Evolutionary conservation across 2,888 invertebrate genomes (phyloP), one percentile per base, ranked within the genome.

Genomic region (Pachydiplax longipennis): DNA sequence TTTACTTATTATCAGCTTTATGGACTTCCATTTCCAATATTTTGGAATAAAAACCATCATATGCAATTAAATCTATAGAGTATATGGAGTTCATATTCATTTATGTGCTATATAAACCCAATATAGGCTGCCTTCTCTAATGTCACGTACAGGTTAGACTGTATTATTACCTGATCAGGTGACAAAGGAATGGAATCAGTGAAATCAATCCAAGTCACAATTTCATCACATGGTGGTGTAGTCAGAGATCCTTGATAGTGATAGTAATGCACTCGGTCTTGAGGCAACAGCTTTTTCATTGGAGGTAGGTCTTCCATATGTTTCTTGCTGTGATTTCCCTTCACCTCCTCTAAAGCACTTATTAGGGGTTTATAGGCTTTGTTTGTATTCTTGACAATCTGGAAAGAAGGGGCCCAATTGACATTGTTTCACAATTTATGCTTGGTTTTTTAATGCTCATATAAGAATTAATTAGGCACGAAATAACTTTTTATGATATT

Each of bases 131-230:
- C 44, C 8, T 44, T 44, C 44, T 44, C 44, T 18, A 18, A 18
- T 53, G 53, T 53, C 5, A 1, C 18, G 15, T 0, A 1, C 8
- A 53, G 18, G 13, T 3, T 53, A 3, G 18, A 53, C 1, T 15
- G 53, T 18, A 18, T 3, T 61, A 91, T 91, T 93, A 96, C 97
- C 95, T 97, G 96, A 80, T 95, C 94, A 92, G 96, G 96, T 0
- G 96, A 96, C 91, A 97, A 94, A 91, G 94, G 94, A 10, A 98
- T 96, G 0, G 97, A 96, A 91, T 96, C 95, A 92, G 96, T 96
- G 93, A 97, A 97, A 92, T 98, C 97, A 91, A 98, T 96, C 98
- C 98, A 98, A 80, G 96, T 96, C 80, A 98, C 98, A 90, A 97
- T 96, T 94, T 98, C 98, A 37, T 95, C 95, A 92, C 97, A 97